Percentiles rank a stretch among this genome's conserved stretches.
These are phyloP conservation scores for Lithosia quadra DNA, from an alignment of 2,888 invertebrate genomes.

Conservation along the genomic window DNA sequence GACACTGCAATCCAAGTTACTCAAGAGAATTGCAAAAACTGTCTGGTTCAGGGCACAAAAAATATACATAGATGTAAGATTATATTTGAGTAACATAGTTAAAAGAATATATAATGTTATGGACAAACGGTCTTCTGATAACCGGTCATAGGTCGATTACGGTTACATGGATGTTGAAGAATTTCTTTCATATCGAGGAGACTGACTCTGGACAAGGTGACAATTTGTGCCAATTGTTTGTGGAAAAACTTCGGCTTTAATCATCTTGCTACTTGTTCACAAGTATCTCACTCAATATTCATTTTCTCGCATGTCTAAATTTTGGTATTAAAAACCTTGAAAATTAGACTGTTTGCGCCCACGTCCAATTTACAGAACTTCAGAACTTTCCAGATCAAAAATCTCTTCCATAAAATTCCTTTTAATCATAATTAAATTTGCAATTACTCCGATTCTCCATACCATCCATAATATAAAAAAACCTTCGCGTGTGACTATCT, in stretches of 20 bases:
- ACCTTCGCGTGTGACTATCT: not conserved
- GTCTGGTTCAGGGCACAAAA: not conserved
- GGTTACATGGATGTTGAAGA: conserved; percentile 39
- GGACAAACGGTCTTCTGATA: conserved; percentile 21
- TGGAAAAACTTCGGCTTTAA: conserved; percentile 16
- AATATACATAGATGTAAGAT: conserved; percentile 3
- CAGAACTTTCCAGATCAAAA: not conserved
- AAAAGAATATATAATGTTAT: not conserved
- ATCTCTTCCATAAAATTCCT: not conserved
- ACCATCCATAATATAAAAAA: not conserved
- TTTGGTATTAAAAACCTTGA: no score
- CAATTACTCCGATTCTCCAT: not conserved
- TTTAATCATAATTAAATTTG: not conserved
- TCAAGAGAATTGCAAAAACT: conserved; percentile 11
- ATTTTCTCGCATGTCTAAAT: not conserved
- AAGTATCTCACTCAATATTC: not conserved
- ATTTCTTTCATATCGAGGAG: conserved; percentile 26
- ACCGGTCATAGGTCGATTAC: conserved; percentile 31
- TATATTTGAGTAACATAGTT: not conserved
- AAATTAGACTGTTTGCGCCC: no score
- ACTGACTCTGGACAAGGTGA: conserved; percentile 23
- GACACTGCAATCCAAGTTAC: conserved; percentile 1
- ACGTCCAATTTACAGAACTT: not conserved
- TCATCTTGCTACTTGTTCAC: not conserved
- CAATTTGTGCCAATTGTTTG: conserved; percentile 29